phyloP scores from a whole-genome alignment of 37 sponge, comb jelly and placozoan species.

The Tethya wilhelma region DNA sequence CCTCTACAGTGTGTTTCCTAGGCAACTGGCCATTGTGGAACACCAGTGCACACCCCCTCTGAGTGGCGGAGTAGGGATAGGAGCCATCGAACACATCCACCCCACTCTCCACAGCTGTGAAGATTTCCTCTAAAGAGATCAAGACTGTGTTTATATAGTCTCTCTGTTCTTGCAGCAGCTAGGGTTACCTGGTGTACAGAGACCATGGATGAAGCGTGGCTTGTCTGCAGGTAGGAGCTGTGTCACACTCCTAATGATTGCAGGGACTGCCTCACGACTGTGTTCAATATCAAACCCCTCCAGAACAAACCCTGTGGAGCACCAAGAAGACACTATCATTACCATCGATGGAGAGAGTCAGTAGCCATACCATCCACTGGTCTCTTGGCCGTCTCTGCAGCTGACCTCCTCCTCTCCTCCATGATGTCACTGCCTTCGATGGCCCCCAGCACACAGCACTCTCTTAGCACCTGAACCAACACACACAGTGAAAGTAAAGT shows the following conservation, averaged over 20 bases:
- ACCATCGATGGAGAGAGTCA: background rate
- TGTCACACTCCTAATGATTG: constrained; percentile 10
- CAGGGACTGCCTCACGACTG: background rate
- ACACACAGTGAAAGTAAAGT: background rate
- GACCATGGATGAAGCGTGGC: constrained; percentile 55
- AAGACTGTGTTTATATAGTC: background rate
- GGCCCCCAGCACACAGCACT: constrained; percentile 59
- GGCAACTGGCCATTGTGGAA: background rate
- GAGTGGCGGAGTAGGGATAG: constrained; percentile 38
- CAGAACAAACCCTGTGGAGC: constrained; percentile 64
- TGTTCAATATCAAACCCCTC: constrained; percentile 69
- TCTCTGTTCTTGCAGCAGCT: background rate
- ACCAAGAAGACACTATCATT: too few species aligned
- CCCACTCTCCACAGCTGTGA: constrained; percentile 72
- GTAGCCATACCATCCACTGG: constrained; percentile 78
- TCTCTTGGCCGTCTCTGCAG: constrained; percentile 62
- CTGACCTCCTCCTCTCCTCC: constrained; percentile 68
- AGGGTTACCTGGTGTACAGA: constrained; percentile 59
- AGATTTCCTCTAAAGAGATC: constrained; percentile 55
- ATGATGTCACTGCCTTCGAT: constrained; percentile 73
- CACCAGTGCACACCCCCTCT: constrained; percentile 58
- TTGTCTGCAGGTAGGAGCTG: constrained; percentile 59
- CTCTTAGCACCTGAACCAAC: constrained; percentile 22
- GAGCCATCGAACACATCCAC: constrained; percentile 80
- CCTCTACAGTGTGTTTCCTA: background rate